Conservation (phyloP, 2,888 invertebrate species). For the Ectemnius lituratus region DNA sequence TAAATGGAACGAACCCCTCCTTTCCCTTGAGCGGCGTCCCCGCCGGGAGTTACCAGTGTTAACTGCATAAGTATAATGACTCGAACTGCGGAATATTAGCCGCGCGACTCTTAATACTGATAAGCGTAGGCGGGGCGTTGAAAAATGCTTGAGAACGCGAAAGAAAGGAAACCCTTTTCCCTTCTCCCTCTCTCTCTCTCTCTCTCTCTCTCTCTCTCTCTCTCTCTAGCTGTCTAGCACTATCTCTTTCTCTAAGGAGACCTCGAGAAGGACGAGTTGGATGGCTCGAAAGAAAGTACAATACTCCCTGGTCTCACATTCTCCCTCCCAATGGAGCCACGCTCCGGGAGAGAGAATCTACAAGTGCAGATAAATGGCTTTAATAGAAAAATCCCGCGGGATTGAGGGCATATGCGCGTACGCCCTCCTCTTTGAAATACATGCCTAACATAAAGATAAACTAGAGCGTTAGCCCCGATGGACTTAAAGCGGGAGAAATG, state of each 20-base stretch:
- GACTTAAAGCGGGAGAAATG: background rate
- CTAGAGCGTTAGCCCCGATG: background rate
- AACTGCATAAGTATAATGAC: constrained; percentile 35
- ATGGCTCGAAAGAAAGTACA: constrained; percentile 53
- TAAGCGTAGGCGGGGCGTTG: constrained; percentile 35
- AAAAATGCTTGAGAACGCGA: constrained; percentile 30
- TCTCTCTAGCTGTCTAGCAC: background rate
- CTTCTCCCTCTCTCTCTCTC: background rate
- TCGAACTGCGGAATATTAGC: constrained; percentile 40
- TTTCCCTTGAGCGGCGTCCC: background rate
- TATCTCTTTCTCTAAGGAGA: constrained; percentile 26
- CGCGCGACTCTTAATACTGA: constrained; percentile 35
- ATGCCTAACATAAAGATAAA: constrained; percentile 27
- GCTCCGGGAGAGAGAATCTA: constrained; percentile 26
- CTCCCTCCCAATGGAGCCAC: background rate
- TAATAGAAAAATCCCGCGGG: constrained; percentile 48
- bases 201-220: background rate
- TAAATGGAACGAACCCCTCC: constrained; percentile 15
- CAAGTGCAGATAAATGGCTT: constrained; percentile 56
- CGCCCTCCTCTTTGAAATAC: constrained; percentile 18
- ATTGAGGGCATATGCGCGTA: background rate
- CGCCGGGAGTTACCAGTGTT: constrained; percentile 25
- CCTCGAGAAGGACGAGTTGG: constrained; percentile 34
- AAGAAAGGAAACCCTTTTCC: constrained; percentile 30
- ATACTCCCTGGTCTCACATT: constrained; percentile 35